Conservation (phyloP, 2,888 invertebrate genomes). For the Aspidiotus destructor region DNA sequence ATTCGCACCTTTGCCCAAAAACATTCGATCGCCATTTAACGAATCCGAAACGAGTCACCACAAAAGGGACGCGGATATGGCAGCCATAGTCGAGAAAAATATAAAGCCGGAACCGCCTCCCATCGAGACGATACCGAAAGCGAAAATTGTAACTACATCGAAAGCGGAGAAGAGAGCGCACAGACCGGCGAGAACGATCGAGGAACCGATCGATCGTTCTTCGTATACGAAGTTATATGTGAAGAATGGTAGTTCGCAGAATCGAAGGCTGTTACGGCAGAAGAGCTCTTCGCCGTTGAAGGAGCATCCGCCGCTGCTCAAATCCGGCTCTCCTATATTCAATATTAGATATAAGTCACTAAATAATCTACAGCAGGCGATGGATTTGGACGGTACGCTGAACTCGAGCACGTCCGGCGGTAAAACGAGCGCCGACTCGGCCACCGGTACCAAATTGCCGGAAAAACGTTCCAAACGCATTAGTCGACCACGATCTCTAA, state of each 20-base stretch:
- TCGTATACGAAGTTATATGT: conserved; percentile 60
- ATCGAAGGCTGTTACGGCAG: conserved; percentile 57
- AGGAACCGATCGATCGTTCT: conserved; percentile 46
- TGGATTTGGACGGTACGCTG: conserved; percentile 65
- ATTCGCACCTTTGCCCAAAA: conserved; percentile 80
- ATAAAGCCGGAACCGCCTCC: conserved; percentile 74
- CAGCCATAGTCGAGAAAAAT: conserved; percentile 42
- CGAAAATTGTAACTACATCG: conserved; percentile 48
- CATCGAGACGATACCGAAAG: conserved; percentile 81
- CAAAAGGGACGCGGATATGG: conserved; percentile 16
- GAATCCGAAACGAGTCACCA: conserved; percentile 25
- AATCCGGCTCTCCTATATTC: conserved; percentile 65
- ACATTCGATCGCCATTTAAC: conserved; percentile 53
- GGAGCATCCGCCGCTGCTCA: conserved; percentile 56
- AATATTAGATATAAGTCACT: conserved; percentile 58
- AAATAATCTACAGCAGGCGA: conserved; percentile 61
- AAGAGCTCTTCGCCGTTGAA: conserved; percentile 64
- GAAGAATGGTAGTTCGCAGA: conserved; percentile 60
- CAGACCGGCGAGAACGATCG: conserved; percentile 50
- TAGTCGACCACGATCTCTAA: conserved; percentile 73
- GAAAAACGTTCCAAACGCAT: conserved; percentile 67
- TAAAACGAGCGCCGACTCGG: conserved; percentile 74
- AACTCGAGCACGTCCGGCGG: conserved; percentile 84
- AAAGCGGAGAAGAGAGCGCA: conserved; percentile 60
- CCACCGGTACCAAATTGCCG: conserved; percentile 64